These are phyloP conservation scores for Rhincodon typus DNA, from an alignment of 2,797 vertebrate species.

Conservation along the genomic window DNA sequence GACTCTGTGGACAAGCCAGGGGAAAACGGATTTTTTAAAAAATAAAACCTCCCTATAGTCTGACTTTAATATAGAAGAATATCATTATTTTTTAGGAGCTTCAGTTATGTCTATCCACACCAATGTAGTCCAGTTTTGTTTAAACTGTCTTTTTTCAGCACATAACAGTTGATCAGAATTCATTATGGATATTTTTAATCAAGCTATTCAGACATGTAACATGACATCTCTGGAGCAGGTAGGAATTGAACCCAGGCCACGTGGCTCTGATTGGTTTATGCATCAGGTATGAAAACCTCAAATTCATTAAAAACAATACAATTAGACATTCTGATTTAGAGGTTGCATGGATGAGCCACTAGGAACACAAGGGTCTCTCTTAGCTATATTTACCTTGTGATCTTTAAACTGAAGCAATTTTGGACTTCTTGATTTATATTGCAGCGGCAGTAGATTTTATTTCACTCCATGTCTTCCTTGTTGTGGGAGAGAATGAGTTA, in stretches of 20 bases:
- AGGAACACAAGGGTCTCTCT: background rate
- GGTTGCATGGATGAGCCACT: background rate
- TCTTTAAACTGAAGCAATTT: slow-evolving; percentile 4
- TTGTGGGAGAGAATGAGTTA: background rate
- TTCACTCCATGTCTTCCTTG: background rate
- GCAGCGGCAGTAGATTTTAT: background rate
- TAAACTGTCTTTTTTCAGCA: no score
- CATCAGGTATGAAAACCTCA: background rate
- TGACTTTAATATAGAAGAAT: background rate
- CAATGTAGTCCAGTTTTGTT: background rate
- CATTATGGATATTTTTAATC: no score
- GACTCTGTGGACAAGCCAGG: background rate
- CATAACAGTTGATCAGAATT: no score
- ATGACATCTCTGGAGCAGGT: no score
- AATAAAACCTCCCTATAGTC: background rate
- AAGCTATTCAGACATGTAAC: no score
- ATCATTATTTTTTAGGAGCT: background rate
- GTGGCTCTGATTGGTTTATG: background rate
- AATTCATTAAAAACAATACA: background rate
- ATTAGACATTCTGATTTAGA: background rate
- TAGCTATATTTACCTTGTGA: background rate
- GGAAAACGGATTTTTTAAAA: background rate
- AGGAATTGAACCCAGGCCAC: no score
- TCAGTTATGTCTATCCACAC: background rate
- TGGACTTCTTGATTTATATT: background rate